Percentiles rank a stretch among this genome's conserved stretches.
phyloP scores from a whole-genome alignment of 92 coral and sea anemone species.

The Desmophyllum pertusum region DNA sequence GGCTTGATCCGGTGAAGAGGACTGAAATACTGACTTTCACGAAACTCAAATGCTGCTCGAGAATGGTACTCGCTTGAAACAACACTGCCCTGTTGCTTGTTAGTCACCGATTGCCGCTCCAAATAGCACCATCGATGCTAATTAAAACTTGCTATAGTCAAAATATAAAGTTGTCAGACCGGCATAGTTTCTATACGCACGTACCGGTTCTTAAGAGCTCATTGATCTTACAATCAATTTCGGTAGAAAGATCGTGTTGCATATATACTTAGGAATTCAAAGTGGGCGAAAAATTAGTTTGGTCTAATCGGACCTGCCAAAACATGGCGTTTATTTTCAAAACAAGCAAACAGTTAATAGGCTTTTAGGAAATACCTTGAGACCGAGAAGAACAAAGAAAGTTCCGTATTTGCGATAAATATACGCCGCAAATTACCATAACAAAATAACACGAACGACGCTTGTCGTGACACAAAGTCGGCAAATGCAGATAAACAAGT shows the following conservation, averaged over 20 bases:
- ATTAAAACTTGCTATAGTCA: slow-evolving; percentile 15
- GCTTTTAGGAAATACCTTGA: slow-evolving; percentile 37
- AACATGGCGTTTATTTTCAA: slow-evolving; percentile 39
- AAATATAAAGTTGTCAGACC: neutral
- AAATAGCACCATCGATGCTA: slow-evolving; percentile 16
- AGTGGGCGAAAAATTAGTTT: slow-evolving; percentile 18
- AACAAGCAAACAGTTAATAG: slow-evolving; percentile 42
- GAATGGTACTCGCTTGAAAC: neutral
- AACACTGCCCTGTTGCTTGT: neutral
- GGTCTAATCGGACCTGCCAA: slow-evolving; percentile 43
- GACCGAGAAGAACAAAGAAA: slow-evolving; percentile 20
- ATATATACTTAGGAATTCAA: slow-evolving; percentile 29
- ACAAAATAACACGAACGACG: slow-evolving; percentile 32
- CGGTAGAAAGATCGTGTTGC: slow-evolving; percentile 23
- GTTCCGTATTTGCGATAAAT: slow-evolving; percentile 21
- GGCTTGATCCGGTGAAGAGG: neutral
- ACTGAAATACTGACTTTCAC: neutral
- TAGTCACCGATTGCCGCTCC: neutral
- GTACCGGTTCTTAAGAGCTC: neutral
- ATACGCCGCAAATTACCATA: slow-evolving; percentile 30
- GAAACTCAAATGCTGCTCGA: neutral
- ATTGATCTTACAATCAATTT: slow-evolving; percentile 17
- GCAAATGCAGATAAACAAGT: slow-evolving; percentile 26
- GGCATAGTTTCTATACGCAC: neutral
- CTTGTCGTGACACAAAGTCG: slow-evolving; percentile 26